Percentiles rank a stretch among this genome's conserved stretches.
Conservation (phyloP, 2,888 invertebrate genomes). For the Scaptomyza parva region DNA sequence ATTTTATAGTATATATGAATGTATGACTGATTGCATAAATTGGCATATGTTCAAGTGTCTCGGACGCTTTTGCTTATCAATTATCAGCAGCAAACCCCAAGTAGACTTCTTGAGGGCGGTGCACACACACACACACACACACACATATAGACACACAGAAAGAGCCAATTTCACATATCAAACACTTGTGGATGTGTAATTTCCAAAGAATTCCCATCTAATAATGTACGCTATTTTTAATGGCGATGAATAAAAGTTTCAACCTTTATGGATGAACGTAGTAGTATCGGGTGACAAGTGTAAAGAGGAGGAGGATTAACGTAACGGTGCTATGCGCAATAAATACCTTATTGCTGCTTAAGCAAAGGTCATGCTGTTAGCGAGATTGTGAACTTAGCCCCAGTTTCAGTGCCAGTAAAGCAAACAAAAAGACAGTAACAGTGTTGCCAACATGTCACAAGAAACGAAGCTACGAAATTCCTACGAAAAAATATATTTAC, state of each 20-base stretch:
- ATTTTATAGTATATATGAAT: slow-evolving; percentile 3
- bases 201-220: slow-evolving; percentile 14
- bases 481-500: background rate
- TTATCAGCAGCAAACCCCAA: slow-evolving; percentile 32
- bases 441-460: background rate
- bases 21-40: slow-evolving; percentile 42
- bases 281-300: background rate
- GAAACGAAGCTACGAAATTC: background rate
- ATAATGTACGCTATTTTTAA: background rate
- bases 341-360: slow-evolving; percentile 19
- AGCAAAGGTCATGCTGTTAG: slow-evolving; percentile 3
- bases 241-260: background rate
- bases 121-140: background rate
- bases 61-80: slow-evolving; percentile 51
- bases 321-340: slow-evolving; percentile 28
- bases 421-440: no score
- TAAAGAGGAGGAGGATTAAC: background rate
- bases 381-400: slow-evolving; percentile 28
- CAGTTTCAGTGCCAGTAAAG: no score
- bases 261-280: background rate
- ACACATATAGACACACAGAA: background rate
- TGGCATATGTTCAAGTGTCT: slow-evolving; percentile 54
- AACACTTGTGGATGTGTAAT: slow-evolving; percentile 18
- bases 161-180: slow-evolving; percentile 31
- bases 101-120: slow-evolving; percentile 5